These are phyloP conservation scores for Crossocerus cetratus DNA, from an alignment of 2,888 invertebrate species.

Conservation along the genomic window DNA sequence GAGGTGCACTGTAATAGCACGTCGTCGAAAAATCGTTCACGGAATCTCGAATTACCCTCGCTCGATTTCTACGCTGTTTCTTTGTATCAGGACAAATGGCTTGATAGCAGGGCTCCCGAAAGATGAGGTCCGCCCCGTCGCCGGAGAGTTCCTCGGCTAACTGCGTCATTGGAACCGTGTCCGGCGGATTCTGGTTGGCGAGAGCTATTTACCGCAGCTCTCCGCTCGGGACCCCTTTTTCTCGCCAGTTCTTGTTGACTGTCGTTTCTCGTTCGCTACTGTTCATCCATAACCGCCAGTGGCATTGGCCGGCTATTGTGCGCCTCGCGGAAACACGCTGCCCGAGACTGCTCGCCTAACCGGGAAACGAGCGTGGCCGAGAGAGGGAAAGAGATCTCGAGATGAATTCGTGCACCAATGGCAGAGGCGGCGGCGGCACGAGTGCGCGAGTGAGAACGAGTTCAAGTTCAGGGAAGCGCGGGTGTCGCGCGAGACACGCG, in stretches of 20 bases:
- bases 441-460: slow-evolving; percentile 41
- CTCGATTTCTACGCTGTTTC: no score
- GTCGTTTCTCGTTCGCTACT: slow-evolving; percentile 62
- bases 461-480: slow-evolving; percentile 67
- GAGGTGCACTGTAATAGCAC: slow-evolving; percentile 1
- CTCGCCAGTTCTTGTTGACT: slow-evolving; percentile 52
- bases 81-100: no score
- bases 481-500: slow-evolving; percentile 46
- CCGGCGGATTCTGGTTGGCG: slow-evolving; percentile 30
- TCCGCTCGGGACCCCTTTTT: slow-evolving; percentile 48
- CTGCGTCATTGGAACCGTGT: slow-evolving; percentile 31
- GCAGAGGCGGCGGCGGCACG: slow-evolving; percentile 11
- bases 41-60: no score
- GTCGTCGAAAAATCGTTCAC: no score
- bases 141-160: slow-evolving; percentile 5
- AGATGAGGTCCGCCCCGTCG: no score
- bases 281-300: slow-evolving; percentile 68
- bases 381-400: neutral
- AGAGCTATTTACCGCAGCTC: slow-evolving; percentile 48
- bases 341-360: slow-evolving; percentile 26
- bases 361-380: slow-evolving; percentile 3
- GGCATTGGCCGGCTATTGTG: slow-evolving; percentile 56
- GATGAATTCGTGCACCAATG: slow-evolving; percentile 44
- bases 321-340: slow-evolving; percentile 39
- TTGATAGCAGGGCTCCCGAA: no score